Base-by-base conservation (phyloP, 2,888 invertebrate genomes). In the Trichogramma dendrolimi region DNA sequence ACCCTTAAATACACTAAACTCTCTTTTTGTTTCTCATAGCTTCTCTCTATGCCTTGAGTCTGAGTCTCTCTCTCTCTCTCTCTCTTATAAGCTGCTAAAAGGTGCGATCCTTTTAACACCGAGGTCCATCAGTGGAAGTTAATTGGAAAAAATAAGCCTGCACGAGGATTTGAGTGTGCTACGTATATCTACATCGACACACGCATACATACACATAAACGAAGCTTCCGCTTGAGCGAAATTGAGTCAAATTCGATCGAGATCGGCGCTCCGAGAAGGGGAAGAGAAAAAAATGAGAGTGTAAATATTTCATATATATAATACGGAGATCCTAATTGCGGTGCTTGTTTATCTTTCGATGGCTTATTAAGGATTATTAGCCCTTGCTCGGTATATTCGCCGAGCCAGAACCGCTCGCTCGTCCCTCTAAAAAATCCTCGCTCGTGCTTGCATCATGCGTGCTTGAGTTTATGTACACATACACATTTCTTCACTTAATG, bases 201-300 rank as follows among this genome's bases (percentile, higher is more conserved):
- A 27, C 27, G 27, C 3, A 27, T 2, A n/a, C n/a, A 27, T 27
- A 27, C 27, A 27, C 27, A 27, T 27, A 27, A 27, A 27, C 3
- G 27, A 27, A 27, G 27, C 27, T 27, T 27, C 27, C 7, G 27
- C 4, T 27, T 14, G 63, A 60, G 63, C 68, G 67, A 48, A 43
- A 56, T 55, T 60, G 53, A 67, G 57, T 56, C 57, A 40, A 63
- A 68, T 61, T 69, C 70, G 71, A 72, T 73, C 71, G 66, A 68
- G 68, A 27, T 27, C 27, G 27, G 1, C 27, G 27, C 27, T 27
- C 27, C 27, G 27, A 27, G 27, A 27, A 27, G 27, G 27, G 27
- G 2, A 27, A 27, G 27, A 27, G 27, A 27, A 27, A 27, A 27
- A 27, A 27, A 27, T 27, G 27, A 2, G 27, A 27, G 27, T 27